Percentiles rank a stretch among this genome's conserved stretches.
phyloP scores from a whole-genome alignment of 2,113 vertebrate species.

The Callospermophilus lateralis region DNA sequence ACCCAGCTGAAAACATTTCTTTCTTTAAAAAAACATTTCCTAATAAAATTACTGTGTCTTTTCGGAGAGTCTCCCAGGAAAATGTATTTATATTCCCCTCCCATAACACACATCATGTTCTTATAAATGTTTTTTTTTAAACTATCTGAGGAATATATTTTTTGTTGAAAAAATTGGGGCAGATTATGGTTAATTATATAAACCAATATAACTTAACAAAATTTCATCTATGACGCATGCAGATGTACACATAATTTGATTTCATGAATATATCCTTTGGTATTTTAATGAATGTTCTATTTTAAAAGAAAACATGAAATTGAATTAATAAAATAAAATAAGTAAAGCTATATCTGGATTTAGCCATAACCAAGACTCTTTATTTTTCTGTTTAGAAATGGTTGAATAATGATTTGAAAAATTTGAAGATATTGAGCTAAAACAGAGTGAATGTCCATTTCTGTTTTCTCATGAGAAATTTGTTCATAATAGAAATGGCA shows the following conservation, averaged over 20 bases:
- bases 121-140: not conserved
- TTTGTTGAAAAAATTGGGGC: not conserved
- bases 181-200: conserved; percentile 56
- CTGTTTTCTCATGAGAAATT: conserved; percentile 41
- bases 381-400: not conserved
- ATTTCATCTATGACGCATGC: conserved; percentile 20
- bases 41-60: conserved; percentile 25
- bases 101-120: not conserved
- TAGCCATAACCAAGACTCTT: not conserved
- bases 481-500: not conserved
- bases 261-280: not conserved
- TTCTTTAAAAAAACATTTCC: conserved; percentile 17
- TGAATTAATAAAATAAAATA: conserved; percentile 64
- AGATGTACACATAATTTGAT: conserved; percentile 49
- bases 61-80: conserved; percentile 37
- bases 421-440: not conserved
- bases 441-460: conserved; percentile 41
- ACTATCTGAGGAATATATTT: not conserved
- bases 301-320: conserved; percentile 64
- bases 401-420: conserved; percentile 52
- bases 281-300: conserved; percentile 50
- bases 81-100: not conserved
- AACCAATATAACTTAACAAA: conserved; percentile 47
- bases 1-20: not conserved
- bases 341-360: conserved; percentile 51